phyloP scores from a whole-genome alignment of 2,888 invertebrate genomes.

The Amphipoea oculea region DNA sequence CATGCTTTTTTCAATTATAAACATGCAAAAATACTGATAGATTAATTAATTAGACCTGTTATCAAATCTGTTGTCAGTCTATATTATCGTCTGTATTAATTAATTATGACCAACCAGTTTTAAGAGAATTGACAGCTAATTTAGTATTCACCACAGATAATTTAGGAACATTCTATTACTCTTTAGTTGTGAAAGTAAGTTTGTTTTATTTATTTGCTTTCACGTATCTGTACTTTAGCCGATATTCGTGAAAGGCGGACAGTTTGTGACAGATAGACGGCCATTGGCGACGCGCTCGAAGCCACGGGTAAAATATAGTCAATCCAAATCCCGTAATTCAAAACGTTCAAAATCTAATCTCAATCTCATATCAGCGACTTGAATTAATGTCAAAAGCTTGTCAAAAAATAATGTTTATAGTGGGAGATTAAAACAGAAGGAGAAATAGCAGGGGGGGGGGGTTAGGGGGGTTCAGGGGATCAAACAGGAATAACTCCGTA shows the following conservation, averaged over 20 bases:
- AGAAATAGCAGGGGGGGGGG: too few relatives aligned
- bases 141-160: background rate
- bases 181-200: conserved; percentile 5
- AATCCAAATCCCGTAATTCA: background rate
- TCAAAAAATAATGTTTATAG: background rate
- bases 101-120: conserved; percentile 13
- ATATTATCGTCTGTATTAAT: conserved; percentile 6
- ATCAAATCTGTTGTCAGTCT: conserved; percentile 11
- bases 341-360: background rate
- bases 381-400: background rate
- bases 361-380: background rate
- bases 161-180: conserved; percentile 8
- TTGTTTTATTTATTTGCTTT: conserved; percentile 34
- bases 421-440: too few relatives aligned
- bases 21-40: background rate
- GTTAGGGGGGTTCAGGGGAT: too few relatives aligned
- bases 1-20: background rate
- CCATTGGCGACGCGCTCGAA: background rate
- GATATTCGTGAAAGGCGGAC: conserved; percentile 17
- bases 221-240: background rate
- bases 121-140: background rate
- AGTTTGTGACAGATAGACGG: background rate
- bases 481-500: too few relatives aligned
- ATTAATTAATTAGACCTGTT: background rate
- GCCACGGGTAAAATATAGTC: background rate